These are phyloP conservation scores for Dryocosmus kuriphilus DNA, from an alignment of 2,888 invertebrate genomes.

Conservation along the genomic window DNA sequence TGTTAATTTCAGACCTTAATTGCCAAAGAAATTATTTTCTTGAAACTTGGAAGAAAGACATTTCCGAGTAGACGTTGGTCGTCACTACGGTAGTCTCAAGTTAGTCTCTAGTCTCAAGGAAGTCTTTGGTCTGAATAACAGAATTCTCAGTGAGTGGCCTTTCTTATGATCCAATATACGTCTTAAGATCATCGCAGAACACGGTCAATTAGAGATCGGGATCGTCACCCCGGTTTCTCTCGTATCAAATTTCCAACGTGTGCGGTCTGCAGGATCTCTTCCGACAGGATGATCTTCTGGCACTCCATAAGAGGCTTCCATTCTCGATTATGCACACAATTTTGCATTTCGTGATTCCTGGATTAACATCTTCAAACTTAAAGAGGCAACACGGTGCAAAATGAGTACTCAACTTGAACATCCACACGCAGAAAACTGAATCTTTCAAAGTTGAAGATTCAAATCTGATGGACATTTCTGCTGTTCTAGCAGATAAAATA, in stretches of 20 bases:
- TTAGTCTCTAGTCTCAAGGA: too few species aligned
- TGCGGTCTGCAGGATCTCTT: conserved; percentile 75
- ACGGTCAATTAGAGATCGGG: conserved; percentile 77
- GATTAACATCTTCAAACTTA: not conserved
- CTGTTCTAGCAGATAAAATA: too few species aligned
- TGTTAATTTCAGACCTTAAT: too few species aligned
- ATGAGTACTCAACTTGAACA: too few species aligned
- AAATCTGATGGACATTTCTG: too few species aligned
- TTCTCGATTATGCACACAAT: conserved; percentile 46
- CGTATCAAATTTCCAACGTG: conserved; percentile 75
- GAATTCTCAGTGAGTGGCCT: too few species aligned
- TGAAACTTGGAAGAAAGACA: not conserved
- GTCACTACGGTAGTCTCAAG: too few species aligned
- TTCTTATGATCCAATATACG: conserved; percentile 69
- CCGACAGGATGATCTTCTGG: conserved; percentile 74
- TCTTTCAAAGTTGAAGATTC: too few species aligned
- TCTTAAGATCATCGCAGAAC: conserved; percentile 71
- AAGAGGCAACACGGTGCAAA: too few species aligned
- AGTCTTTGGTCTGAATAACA: too few species aligned
- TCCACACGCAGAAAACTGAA: too few species aligned
- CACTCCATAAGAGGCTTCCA: conserved; percentile 77
- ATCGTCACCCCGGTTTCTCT: conserved; percentile 70
- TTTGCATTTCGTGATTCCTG: conserved; percentile 18
- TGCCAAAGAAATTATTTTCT: too few species aligned
- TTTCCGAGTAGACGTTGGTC: not conserved